Percentiles rank a stretch among this genome's conserved stretches.
These are phyloP conservation scores for Endomychus coccineus DNA, from an alignment of 2,888 invertebrate species.

Conservation along the genomic window DNA sequence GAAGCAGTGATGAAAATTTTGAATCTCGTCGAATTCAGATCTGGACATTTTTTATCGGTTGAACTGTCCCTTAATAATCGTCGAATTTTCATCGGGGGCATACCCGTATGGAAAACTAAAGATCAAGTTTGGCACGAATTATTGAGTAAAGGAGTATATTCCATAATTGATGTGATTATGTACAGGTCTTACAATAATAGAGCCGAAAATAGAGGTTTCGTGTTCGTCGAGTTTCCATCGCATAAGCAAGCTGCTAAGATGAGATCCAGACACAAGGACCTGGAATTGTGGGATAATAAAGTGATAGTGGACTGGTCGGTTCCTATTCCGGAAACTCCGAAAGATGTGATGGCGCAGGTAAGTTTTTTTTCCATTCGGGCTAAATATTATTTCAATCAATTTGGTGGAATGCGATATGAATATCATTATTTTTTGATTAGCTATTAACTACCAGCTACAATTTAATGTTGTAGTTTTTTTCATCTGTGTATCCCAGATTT, in stretches of 20 bases:
- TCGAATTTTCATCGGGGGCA: conserved; percentile 32
- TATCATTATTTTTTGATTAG: no score
- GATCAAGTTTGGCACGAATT: conserved; percentile 58
- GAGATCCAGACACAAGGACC: conserved; percentile 53
- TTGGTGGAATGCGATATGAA: no score
- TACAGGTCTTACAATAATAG: conserved; percentile 54
- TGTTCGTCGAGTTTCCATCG: conserved; percentile 71
- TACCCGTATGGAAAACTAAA: conserved; percentile 48
- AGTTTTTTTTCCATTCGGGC: conserved; percentile 19
- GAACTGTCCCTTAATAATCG: conserved; percentile 29
- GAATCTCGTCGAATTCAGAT: conserved; percentile 59
- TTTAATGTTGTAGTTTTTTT: no score
- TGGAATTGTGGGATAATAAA: conserved; percentile 57
- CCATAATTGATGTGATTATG: conserved; percentile 50
- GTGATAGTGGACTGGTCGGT: conserved; percentile 80
- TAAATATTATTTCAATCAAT: no score
- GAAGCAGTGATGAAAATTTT: conserved; percentile 55
- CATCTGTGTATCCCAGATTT: no score
- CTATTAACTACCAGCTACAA: no score
- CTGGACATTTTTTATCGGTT: conserved; percentile 48
- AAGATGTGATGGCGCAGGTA: conserved; percentile 58
- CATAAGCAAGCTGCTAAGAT: conserved; percentile 69
- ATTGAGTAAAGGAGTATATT: conserved; percentile 42
- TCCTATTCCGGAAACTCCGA: conserved; percentile 65
- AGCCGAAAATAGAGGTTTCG: conserved; percentile 66